These are phyloP conservation scores for Ptilonorhynchus violaceus DNA, from an alignment of 2,113 vertebrate species.

Conservation along the genomic window DNA sequence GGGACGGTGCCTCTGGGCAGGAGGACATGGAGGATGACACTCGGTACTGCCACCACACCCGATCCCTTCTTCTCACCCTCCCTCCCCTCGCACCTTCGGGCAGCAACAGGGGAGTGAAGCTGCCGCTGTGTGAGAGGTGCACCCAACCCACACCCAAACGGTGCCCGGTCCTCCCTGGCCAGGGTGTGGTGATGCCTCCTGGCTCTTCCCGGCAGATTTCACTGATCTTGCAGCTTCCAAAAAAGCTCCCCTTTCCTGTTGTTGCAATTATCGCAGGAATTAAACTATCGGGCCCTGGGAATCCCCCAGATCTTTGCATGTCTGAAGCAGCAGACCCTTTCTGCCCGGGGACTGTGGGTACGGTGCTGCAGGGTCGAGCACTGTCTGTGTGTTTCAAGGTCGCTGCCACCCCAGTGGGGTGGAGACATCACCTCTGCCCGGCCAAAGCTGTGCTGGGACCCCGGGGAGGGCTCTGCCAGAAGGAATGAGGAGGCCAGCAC, in stretches of 20 bases:
- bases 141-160: neutral
- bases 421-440: neutral
- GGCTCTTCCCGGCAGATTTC: neutral
- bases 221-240: neutral
- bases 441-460: neutral
- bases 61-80: neutral
- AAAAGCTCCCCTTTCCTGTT: neutral
- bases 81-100: rapidly evolving
- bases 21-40: neutral
- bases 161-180: neutral
- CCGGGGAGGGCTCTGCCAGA: neutral
- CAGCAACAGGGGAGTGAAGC: rapidly evolving
- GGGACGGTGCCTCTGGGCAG: neutral
- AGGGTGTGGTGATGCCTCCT: neutral
- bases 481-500: neutral
- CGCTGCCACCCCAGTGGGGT: neutral
- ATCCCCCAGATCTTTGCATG: neutral
- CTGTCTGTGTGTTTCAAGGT: neutral
- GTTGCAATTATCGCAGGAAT: neutral
- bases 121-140: neutral
- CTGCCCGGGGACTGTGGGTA: neutral
- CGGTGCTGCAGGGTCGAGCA: neutral
- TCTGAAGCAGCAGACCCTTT: neutral
- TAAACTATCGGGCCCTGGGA: neutral
- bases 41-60: rapidly evolving